Conservation (phyloP, 1,140 invertebrate species). For the Plectus sambesii region DNA sequence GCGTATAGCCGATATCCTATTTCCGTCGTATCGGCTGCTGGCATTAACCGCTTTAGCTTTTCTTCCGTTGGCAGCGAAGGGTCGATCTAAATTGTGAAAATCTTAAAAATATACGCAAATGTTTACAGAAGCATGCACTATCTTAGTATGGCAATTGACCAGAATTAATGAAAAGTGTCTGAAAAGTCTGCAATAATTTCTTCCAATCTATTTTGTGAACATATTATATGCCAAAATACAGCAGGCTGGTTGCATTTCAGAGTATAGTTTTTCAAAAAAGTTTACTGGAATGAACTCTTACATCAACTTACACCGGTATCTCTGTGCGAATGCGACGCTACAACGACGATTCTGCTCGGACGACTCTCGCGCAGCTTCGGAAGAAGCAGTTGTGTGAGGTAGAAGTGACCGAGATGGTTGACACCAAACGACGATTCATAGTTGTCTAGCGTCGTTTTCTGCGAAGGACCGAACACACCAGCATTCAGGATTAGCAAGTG, state of each 20-base stretch:
- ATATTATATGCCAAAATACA: too few species aligned
- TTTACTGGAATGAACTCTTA: too few species aligned
- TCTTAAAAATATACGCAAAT: too few species aligned
- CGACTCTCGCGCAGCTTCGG: constrained; percentile 61
- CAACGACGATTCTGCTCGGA: constrained; percentile 64
- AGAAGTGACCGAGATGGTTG: constrained; percentile 65
- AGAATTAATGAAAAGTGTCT: too few species aligned
- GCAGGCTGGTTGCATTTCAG: too few species aligned
- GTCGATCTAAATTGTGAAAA: too few species aligned
- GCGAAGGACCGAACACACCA: constrained; percentile 67
- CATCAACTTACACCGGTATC: constrained; percentile 50
- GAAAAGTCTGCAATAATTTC: too few species aligned
- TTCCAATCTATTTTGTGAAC: too few species aligned
- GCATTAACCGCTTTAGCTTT: constrained; percentile 52
- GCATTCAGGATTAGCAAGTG: constrained; percentile 82
- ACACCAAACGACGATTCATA: constrained; percentile 76
- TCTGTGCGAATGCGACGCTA: constrained; percentile 86
- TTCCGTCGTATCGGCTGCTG: constrained; percentile 50
- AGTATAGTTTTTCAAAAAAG: too few species aligned
- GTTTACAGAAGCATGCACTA: too few species aligned
- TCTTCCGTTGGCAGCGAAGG: constrained; percentile 8
- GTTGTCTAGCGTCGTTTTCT: constrained; percentile 67
- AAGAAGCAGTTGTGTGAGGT: constrained; percentile 65
- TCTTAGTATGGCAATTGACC: too few species aligned
- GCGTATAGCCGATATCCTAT: constrained; percentile 75